Evolutionary conservation across 2,888 invertebrate genomes (phyloP).

Genomic region (Bugulina stolonifera): DNA sequence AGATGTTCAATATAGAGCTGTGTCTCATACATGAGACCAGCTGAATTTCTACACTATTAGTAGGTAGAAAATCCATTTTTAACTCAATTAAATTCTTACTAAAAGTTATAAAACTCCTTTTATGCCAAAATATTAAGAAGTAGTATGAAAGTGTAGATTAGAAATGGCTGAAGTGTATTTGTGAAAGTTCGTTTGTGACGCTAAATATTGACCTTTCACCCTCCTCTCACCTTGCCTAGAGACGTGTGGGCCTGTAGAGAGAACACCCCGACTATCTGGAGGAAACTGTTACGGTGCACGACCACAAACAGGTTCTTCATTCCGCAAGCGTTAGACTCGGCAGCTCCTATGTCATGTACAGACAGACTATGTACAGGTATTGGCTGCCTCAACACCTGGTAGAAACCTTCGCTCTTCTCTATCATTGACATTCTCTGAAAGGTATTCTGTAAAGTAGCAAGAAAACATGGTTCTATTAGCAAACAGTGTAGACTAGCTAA

Average conservation of each 20-base stretch:
- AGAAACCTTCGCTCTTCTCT: conserved; percentile 37
- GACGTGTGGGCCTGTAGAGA: conserved; percentile 55
- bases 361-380: conserved; percentile 56
- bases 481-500: too few relatives aligned
- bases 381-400: conserved; percentile 55
- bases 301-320: conserved; percentile 55
- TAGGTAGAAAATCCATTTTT: too few relatives aligned
- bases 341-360: conserved; percentile 54
- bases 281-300: conserved; percentile 56
- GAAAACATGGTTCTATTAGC: too few relatives aligned
- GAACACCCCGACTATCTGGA: conserved; percentile 56
- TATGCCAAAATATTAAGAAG: background rate
- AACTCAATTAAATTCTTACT: conserved; percentile 28
- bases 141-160: too few relatives aligned
- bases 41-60: too few relatives aligned
- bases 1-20: too few relatives aligned
- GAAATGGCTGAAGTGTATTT: too few relatives aligned
- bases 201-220: too few relatives aligned
- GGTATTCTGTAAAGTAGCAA: too few relatives aligned
- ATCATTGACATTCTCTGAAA: conserved; percentile 24
- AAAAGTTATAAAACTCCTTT: background rate
- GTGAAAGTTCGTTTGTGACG: too few relatives aligned
- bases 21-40: too few relatives aligned
- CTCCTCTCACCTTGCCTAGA: conserved; percentile 52
- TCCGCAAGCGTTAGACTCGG: conserved; percentile 44